Base-by-base conservation (phyloP, 2,113 vertebrate genomes). In the Vulpes ferrilata region DNA sequence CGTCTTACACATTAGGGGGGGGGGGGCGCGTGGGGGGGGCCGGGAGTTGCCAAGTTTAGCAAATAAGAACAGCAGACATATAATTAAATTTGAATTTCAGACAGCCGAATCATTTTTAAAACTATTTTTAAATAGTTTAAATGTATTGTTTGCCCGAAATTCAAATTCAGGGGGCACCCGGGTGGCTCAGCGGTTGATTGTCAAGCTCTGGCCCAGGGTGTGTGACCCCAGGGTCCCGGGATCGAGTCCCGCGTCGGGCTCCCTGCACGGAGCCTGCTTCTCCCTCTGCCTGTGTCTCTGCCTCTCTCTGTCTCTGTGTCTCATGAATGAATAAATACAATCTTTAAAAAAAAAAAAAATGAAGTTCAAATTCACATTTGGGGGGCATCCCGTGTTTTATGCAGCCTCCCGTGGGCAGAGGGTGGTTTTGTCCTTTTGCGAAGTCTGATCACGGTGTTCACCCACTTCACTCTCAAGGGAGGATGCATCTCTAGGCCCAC, bases 11-110 rank as follows among this genome's bases (percentile, higher is more conserved):
- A 43, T 16, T 60, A 15, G 2, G 67, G 32, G 19, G 35, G 32
- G 3, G 8, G 1, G 43, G 43, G 43, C 6, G 0, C 0, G 20
- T 35, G 25, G 7, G 16, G 65, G 43, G 17, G 16, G 9, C 6
- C 1, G 20, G 81, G 1, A 38, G 38, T 7, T 23, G 38, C 81
- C 51, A 74, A 64, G 55, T 23, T 87, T 5, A 38, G 43, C 48
- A 35, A 83, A 80, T 67, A 38, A 43, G 76, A 92, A 20, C 13
- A 11, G n/a, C 23, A n/a, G 11, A 23, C 35, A 78, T 11, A 7
- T 25, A 27, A 38, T 53, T 38, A 60, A 32, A 43, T 67, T 51
- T 60, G 27, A 88, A 62, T 73, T 88, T 93, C 78, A 90, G 48
- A 51, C 11, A 25, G 60, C 35, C 43, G 27, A 43, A 43, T 69